Conservation (phyloP, 2,888 invertebrate species). For the Lysandra coridon region DNA sequence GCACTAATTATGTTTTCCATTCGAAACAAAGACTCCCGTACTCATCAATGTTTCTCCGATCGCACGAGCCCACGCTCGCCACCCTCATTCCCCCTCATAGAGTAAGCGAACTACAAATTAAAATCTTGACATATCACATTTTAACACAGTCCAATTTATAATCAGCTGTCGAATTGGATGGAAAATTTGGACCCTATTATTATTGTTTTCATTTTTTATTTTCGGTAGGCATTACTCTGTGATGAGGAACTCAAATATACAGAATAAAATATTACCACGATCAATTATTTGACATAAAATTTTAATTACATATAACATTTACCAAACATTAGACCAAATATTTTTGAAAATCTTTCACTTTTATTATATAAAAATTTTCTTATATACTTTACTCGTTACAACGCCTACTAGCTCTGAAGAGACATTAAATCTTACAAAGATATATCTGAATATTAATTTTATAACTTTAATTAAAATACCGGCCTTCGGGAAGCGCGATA, state of each 20-base stretch:
- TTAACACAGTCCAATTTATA: constrained; percentile 68
- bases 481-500: constrained; percentile 44
- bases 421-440: constrained; percentile 51
- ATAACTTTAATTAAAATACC: constrained; percentile 51
- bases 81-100: constrained; percentile 60
- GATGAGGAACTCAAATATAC: constrained; percentile 57
- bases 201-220: constrained; percentile 55
- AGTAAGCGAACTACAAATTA: constrained; percentile 55
- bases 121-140: constrained; percentile 67
- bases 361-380: constrained; percentile 43
- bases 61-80: constrained; percentile 53
- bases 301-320: constrained; percentile 58
- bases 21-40: constrained; percentile 79
- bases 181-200: constrained; percentile 76
- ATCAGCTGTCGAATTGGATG: constrained; percentile 70
- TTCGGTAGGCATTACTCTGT: constrained; percentile 57
- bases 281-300: constrained; percentile 50
- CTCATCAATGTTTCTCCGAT: constrained; percentile 69
- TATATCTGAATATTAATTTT: constrained; percentile 54
- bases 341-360: constrained; percentile 34
- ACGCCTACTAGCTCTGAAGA: constrained; percentile 58
- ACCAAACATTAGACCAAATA: constrained; percentile 62
- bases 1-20: constrained; percentile 74
- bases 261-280: constrained; percentile 56
- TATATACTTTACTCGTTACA: constrained; percentile 61